Evolutionary conservation across 64 coral and sea anemone genomes (phyloP).

Genomic region (Montipora capricornis): DNA sequence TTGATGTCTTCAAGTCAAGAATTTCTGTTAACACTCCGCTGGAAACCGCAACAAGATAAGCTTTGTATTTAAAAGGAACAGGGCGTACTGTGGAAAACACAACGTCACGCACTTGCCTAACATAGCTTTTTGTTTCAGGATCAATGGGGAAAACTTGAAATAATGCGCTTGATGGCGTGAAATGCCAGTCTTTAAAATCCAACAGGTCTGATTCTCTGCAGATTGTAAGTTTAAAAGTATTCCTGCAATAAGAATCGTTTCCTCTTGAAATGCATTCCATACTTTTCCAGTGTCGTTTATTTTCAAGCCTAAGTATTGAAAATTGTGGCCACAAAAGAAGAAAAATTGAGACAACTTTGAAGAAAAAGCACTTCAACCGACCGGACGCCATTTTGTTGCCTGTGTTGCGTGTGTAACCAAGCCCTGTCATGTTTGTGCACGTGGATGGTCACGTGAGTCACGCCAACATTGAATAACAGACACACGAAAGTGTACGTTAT

Average conservation of each 20-base stretch:
- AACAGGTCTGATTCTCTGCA: not conserved
- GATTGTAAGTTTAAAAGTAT: not conserved
- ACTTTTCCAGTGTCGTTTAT: not conserved
- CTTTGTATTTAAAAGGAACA: conserved; percentile 49
- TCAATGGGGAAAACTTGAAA: conserved; percentile 70
- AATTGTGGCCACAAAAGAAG: not conserved
- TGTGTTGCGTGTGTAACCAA: not conserved
- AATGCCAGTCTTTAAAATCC: conserved; percentile 69
- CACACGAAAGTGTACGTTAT: not conserved
- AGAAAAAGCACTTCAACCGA: not conserved
- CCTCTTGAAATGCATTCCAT: not conserved
- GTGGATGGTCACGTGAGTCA: too few relatives aligned
- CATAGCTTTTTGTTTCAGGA: conserved; percentile 68
- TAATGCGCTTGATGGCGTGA: conserved; percentile 55
- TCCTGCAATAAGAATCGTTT: not conserved
- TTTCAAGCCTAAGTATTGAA: not conserved
- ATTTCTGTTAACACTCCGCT: conserved; percentile 60
- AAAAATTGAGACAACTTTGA: not conserved
- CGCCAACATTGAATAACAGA: too few relatives aligned
- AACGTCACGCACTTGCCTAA: conserved; percentile 72
- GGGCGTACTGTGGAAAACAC: conserved; percentile 81
- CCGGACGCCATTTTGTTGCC: not conserved
- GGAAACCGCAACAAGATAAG: conserved; percentile 72
- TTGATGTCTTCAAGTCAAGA: conserved; percentile 58
- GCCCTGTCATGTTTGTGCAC: not conserved